A percentile compares a stretch with the other conserved stretches of the same genome.
Evolutionary conservation across 1,140 invertebrate genomes (phyloP).

Genomic region (Lysiphlebus fabarum): DNA sequence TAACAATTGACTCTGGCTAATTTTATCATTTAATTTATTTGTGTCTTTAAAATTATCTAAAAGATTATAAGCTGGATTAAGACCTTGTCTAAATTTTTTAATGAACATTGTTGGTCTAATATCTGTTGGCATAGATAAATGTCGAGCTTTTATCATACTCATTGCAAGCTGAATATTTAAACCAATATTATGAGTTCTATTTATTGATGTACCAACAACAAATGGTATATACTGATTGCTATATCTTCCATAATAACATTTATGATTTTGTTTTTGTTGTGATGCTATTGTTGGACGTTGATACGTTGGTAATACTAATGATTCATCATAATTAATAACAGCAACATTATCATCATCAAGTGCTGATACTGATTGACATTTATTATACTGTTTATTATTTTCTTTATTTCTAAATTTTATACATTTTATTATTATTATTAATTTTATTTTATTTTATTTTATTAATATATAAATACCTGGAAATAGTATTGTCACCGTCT

Average conservation of each 20-base stretch:
- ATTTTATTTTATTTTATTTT: too few species aligned
- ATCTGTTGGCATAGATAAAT: background rate
- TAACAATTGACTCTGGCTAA: background rate
- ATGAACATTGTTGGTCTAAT: constrained; percentile 11
- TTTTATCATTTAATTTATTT: background rate
- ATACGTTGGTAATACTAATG: constrained; percentile 44
- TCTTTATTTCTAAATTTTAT: background rate
- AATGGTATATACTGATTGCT: constrained; percentile 58
- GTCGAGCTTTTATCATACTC: constrained; percentile 13
- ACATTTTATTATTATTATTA: background rate
- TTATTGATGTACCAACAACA: constrained; percentile 56
- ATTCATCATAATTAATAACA: too few species aligned
- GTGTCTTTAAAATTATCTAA: background rate
- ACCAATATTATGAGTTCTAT: constrained; percentile 58
- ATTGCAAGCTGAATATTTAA: constrained; percentile 57
- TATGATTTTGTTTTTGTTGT: constrained; percentile 53
- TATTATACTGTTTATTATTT: background rate
- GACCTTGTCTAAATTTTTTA: constrained; percentile 10
- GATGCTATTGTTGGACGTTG: constrained; percentile 57
- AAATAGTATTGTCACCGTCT: background rate
- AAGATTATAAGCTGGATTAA: background rate
- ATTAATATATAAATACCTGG: too few species aligned
- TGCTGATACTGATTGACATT: background rate
- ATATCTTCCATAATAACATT: constrained; percentile 47
- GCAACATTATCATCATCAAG: too few species aligned